Conservation (phyloP, 2,888 invertebrate species). For the Machimus rusticus region DNA sequence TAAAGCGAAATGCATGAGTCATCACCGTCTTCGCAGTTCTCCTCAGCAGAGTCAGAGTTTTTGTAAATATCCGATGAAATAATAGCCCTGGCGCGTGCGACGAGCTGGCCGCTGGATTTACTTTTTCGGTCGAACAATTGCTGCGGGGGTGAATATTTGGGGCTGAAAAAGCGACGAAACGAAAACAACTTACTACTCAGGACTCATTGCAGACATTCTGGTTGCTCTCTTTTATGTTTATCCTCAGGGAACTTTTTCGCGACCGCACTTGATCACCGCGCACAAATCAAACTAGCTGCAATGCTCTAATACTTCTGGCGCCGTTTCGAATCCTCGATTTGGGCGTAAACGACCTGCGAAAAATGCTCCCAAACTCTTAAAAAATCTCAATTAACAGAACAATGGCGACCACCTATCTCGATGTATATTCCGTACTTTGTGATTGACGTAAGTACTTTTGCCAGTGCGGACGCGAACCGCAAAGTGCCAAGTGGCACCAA, state of each 20-base stretch:
- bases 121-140: background rate
- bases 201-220: constrained; percentile 72
- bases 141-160: constrained; percentile 9
- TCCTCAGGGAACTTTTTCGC: constrained; percentile 21
- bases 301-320: background rate
- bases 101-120: background rate
- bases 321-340: background rate
- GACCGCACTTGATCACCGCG: constrained; percentile 22
- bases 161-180: constrained; percentile 41
- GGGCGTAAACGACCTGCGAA: background rate
- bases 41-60: background rate
- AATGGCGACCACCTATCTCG: constrained; percentile 48
- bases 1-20: constrained; percentile 23
- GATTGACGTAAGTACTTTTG: constrained; percentile 47
- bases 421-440: constrained; percentile 43
- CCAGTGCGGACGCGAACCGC: constrained; percentile 29
- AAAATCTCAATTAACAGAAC: constrained; percentile 44
- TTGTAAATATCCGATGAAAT: background rate
- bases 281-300: constrained; percentile 29
- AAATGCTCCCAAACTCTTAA: constrained; percentile 15
- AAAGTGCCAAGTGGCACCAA: constrained; percentile 42
- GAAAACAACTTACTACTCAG: constrained; percentile 76
- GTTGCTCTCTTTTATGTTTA: background rate
- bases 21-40: background rate
- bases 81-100: constrained; percentile 47